Evolutionary conservation across 2,113 vertebrate genomes (phyloP), one percentile per base, ranked within the genome.

Genomic region (Colossoma macropomum): DNA sequence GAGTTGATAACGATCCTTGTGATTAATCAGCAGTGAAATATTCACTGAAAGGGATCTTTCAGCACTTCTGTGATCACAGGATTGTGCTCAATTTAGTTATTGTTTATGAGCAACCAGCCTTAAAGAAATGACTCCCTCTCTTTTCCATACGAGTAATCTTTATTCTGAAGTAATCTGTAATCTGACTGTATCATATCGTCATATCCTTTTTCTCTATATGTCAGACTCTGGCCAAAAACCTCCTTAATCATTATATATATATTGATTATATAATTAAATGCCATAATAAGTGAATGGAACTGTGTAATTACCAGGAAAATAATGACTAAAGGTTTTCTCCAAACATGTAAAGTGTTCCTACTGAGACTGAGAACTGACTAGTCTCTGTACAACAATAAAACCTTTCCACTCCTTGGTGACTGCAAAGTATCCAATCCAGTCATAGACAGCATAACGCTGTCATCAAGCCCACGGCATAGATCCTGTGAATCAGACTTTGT

Each of bases 181-280:
- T 41, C 10, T 4, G 9, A 41, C 10, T 10, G 4, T 41, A 10
- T 41, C 10, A 10, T 5, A 41, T 41, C 38, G 4, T 10, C 38
- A 41, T 41, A 41, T 41, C 38, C 38, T 41, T 41, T 41, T 41
- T 10, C 38, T 10, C 38, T 5, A 95, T 94, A 94, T 94, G 94
- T 90, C 91, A 89, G 87, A 89, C 88, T 89, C 89, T 88, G 88
- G 86, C 88, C 88, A 90, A 85, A 85, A 86, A 79, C 84, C 85
- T 94, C 94, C 93, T 91, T 93, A 92, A 94, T 93, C 93, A 90
- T 92, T 90, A 87, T 89, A 92, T 90, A 90, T 90, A 92, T 91
- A 45, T 9, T 4, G 3, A 45, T 8, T 9, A 45, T 45, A 45
- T 45, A 45, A 45, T 45, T 45, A 45, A 4, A 45, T 45, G 10